Evolutionary conservation across 2,888 invertebrate species (phyloP), one percentile per base, ranked within the genome.

Genomic region (Chrysolina americana): DNA sequence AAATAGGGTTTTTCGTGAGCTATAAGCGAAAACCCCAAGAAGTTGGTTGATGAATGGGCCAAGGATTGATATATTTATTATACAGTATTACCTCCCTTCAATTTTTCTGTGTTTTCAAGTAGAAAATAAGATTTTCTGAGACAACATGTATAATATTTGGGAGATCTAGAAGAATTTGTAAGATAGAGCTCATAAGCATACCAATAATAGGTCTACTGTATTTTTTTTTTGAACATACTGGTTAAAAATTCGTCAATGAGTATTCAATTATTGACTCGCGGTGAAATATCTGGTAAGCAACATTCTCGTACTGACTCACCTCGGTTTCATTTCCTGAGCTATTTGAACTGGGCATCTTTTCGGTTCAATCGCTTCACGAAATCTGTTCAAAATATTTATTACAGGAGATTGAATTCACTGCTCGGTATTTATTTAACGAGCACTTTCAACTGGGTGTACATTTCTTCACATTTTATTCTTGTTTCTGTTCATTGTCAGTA

Each of bases 251-350:
- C 28, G 2, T 2, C 28, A 28, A 28, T 28, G 28, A 28, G 5
- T 28, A 3, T 36, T 6, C 36, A 6, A 36, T 36, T 8, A 48
- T 48, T 1, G 48, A 48, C 9, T 6, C 6, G 17, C 10, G 10
- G 8, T 10, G 10, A 48, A 48, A 3, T 17, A 17, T 62, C 62
- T 9, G 23, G 17, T 8, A 3, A 6, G 15, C n/a, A 11, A 23
- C 13, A 17, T 3, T 41, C 9, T 17, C 3, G n/a, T 63, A 19
- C n/a, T n/a, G n/a, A n/a, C 65, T 65, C 48, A 65, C 65, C 65
- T 47, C 21, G 48, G 65, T 65, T 11, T 44, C 21, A 65, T 65
- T 65, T 65, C 13, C 65, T 48, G 23, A 21, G 48, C 44, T 17
- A 21, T 6, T 23, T 1, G 48, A 48, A 15, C 23, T 6, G 11